phyloP scores from a whole-genome alignment of 2,113 vertebrate genomes.

The Rhegmatorhina hoffmannsi region DNA sequence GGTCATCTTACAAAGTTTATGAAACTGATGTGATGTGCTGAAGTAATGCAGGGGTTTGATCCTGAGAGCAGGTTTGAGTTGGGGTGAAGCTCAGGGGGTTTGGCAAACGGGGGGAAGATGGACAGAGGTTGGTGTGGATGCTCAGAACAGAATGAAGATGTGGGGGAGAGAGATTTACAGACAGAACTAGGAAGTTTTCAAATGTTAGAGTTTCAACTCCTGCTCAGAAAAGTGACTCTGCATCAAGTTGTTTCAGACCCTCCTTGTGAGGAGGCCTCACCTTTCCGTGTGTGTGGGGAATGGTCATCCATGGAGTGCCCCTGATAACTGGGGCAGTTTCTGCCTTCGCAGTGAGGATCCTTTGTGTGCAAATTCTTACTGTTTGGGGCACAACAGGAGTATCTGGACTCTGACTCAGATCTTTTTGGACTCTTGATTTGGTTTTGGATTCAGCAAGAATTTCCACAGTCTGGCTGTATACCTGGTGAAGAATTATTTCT shows the following conservation, averaged over 20 bases:
- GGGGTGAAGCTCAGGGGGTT: not conserved
- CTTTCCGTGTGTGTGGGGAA: not conserved
- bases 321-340: not conserved
- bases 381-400: not conserved
- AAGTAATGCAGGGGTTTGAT: not conserved
- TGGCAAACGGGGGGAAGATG: not conserved
- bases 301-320: not conserved
- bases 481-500: not conserved
- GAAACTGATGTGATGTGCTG: not conserved
- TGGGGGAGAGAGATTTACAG: not conserved
- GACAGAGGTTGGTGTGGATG: not conserved
- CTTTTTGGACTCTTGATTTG: not conserved
- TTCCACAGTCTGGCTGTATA: not conserved
- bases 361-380: not conserved
- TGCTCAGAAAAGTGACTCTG: not conserved
- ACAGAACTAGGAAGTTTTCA: not conserved
- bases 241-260: not conserved
- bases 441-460: not conserved
- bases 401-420: not conserved
- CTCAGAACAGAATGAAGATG: not conserved
- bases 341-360: not conserved
- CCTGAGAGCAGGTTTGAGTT: not conserved
- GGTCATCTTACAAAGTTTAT: not conserved
- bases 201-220: not conserved
- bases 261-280: not conserved